Percentiles rank a stretch among this genome's conserved stretches.
phyloP scores from a whole-genome alignment of 1,140 invertebrate species.

The Gonatopus flavifemur region DNA sequence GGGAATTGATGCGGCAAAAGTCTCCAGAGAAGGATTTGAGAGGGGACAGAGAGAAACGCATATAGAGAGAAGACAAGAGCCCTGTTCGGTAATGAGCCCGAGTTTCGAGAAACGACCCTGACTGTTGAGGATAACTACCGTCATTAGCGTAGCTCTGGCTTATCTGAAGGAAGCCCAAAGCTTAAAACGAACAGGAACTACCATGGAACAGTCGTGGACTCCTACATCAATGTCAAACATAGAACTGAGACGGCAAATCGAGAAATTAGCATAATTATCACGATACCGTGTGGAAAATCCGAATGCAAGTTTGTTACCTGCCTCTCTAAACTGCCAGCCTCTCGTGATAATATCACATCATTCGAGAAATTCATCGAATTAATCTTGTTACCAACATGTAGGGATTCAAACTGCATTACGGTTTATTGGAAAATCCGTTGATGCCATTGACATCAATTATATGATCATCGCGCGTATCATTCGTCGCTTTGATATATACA shows the following conservation, averaged over 20 bases:
- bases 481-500: conserved; percentile 2
- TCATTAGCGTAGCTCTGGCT: conserved; percentile 25
- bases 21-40: no score
- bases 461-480: not conserved
- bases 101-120: conserved; percentile 12
- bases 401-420: not conserved
- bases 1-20: no score
- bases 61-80: no score
- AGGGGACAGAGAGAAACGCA: no score
- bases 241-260: conserved; percentile 12
- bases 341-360: not conserved
- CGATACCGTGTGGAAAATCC: no score
- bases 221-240: no score
- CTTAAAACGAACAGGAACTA: conserved; percentile 12
- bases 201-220: not conserved
- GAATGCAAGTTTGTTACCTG: not conserved
- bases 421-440: conserved; percentile 27
- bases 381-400: no score
- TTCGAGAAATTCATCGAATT: conserved; percentile 18
- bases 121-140: conserved; percentile 32
- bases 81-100: no score
- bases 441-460: conserved; percentile 18
- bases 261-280: conserved; percentile 34
- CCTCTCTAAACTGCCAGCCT: conserved; percentile 14
- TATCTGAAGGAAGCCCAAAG: conserved; percentile 27